Evolutionary conservation across 2,113 vertebrate genomes (phyloP).

Genomic region (Corythornis vintsioides): DNA sequence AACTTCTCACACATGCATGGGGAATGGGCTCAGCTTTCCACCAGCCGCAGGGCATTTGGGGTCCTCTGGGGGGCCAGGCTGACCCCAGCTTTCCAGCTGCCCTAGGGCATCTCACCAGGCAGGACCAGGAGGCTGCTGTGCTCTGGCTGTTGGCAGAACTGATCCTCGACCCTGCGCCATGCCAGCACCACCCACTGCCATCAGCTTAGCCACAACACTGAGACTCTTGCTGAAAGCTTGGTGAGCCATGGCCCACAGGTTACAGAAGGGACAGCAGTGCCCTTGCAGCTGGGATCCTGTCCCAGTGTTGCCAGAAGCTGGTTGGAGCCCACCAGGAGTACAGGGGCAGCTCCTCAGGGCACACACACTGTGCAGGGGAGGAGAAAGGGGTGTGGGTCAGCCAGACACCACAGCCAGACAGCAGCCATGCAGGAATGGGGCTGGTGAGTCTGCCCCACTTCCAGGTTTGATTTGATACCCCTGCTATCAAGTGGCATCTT

Average conservation of each 20-base stretch:
- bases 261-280: neutral
- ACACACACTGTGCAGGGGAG: neutral
- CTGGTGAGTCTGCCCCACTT: rapidly evolving
- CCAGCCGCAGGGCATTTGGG: neutral
- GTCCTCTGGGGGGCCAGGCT: rapidly evolving
- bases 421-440: neutral
- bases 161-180: neutral
- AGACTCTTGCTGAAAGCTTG: rapidly evolving
- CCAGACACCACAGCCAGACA: neutral
- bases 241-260: rapidly evolving
- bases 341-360: rapidly evolving
- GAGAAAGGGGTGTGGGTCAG: rapidly evolving
- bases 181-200: rapidly evolving
- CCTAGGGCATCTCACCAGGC: neutral
- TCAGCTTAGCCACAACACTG: neutral
- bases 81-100: neutral
- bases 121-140: neutral
- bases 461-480: neutral
- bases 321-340: neutral
- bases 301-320: rapidly evolving
- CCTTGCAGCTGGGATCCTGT: neutral
- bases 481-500: neutral
- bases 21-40: neutral
- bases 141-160: neutral
- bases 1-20: rapidly evolving